These are phyloP conservation scores for Archegozetes longisetosus DNA, from an alignment of 1,140 invertebrate species.

Conservation along the genomic window DNA sequence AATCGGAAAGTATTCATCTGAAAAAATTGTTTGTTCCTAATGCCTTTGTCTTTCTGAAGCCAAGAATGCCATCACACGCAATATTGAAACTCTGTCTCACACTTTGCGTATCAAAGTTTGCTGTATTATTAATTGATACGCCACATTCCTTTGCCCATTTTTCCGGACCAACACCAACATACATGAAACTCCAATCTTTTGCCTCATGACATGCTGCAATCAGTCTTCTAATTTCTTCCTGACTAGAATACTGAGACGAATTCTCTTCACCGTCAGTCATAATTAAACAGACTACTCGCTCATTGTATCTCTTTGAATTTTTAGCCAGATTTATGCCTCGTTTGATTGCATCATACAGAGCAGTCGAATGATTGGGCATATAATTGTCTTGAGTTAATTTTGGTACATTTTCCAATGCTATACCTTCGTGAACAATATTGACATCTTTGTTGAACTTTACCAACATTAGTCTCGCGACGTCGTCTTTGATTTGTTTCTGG, in stretches of 20 bases:
- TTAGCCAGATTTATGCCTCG: neutral
- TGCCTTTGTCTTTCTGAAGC: too few relatives aligned
- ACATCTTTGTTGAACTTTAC: constrained; percentile 8
- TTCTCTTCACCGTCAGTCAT: constrained; percentile 10
- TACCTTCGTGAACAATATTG: constrained; percentile 11
- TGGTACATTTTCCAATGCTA: neutral
- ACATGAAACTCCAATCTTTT: constrained; percentile 6
- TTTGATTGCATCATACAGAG: constrained; percentile 7
- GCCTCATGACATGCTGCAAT: neutral
- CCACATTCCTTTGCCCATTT: neutral
- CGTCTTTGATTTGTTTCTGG: neutral
- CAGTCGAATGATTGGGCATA: neutral
- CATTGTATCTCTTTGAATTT: neutral
- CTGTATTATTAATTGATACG: neutral
- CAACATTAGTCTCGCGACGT: neutral
- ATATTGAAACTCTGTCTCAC: too few relatives aligned
- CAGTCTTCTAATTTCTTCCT: neutral
- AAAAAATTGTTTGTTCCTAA: too few relatives aligned
- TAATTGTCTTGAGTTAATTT: neutral
- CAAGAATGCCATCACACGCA: too few relatives aligned
- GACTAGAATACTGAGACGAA: neutral
- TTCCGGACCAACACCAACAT: constrained; percentile 1
- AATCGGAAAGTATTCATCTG: too few relatives aligned
- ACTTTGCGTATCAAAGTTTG: too few relatives aligned
- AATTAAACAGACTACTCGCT: constrained; percentile 6